phyloP scores from a whole-genome alignment of 2,797 vertebrate species.

The Thripadectes ignobilis region DNA sequence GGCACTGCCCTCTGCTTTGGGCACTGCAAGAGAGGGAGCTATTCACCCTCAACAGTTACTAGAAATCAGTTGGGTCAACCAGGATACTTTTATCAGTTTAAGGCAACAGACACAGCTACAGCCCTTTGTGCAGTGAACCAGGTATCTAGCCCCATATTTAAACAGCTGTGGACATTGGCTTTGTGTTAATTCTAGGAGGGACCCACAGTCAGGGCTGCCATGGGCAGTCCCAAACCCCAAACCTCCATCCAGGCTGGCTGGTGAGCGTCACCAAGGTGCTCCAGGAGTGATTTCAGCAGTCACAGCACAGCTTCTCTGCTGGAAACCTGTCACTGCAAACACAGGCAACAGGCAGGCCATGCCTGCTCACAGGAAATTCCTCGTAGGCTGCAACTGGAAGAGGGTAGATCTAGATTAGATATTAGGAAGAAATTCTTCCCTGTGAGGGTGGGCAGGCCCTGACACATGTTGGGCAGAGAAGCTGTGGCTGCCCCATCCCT shows the following conservation, averaged over 20 bases:
- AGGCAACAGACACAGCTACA: neutral
- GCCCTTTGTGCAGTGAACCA: neutral
- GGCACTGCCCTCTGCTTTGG: neutral
- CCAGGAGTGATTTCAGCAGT: neutral
- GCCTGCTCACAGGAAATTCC: neutral
- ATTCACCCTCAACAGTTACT: neutral
- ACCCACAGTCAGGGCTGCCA: accelerated
- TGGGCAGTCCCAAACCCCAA: neutral
- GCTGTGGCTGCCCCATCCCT: neutral
- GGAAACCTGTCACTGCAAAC: neutral
- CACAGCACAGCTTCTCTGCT: neutral
- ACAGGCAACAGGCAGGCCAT: neutral
- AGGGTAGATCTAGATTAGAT: neutral
- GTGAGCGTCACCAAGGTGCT: accelerated
- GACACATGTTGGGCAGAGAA: neutral
- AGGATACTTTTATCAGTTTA: neutral
- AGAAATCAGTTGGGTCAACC: neutral
- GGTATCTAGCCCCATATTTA: neutral
- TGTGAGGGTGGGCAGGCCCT: neutral
- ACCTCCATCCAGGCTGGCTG: neutral
- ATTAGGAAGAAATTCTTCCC: neutral
- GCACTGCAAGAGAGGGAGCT: neutral
- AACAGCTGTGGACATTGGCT: neutral
- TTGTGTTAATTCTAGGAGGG: neutral
- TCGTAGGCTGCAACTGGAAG: neutral